phyloP scores from a whole-genome alignment of 2,888 invertebrate genomes.

The Drepana falcataria region DNA sequence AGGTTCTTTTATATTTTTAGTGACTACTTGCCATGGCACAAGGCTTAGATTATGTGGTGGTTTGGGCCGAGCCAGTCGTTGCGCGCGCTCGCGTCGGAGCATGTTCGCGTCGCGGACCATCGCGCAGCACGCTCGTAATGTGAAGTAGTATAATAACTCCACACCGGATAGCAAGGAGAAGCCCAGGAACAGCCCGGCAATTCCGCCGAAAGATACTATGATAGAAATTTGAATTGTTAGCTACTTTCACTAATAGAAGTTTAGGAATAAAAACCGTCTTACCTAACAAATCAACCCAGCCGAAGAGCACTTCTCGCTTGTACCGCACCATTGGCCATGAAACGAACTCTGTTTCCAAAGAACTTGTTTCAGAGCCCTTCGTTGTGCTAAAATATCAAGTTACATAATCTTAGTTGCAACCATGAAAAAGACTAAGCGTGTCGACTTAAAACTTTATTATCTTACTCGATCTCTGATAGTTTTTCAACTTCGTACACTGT shows the following conservation, averaged over 20 bases:
- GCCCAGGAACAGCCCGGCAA: constrained; percentile 83
- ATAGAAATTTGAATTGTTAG: background rate
- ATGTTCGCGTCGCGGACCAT: constrained; percentile 70
- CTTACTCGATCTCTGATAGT: constrained; percentile 80
- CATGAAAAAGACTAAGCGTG: background rate
- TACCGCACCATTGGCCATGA: constrained; percentile 89
- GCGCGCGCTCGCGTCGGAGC: constrained; percentile 64
- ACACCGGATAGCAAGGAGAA: constrained; percentile 87
- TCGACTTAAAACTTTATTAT: constrained; percentile 4
- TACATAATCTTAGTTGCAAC: background rate
- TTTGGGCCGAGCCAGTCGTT: constrained; percentile 53
- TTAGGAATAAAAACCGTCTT: constrained; percentile 19
- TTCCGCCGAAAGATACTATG: constrained; percentile 82
- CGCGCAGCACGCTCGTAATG: constrained; percentile 83
- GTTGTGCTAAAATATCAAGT: constrained; percentile 28
- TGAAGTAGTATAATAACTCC: constrained; percentile 88
- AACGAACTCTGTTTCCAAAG: constrained; percentile 82
- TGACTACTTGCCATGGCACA: constrained; percentile 52
- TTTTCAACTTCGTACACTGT: constrained; percentile 88
- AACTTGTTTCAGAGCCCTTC: constrained; percentile 34
- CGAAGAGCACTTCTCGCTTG: constrained; percentile 89
- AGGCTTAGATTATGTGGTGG: constrained; percentile 68
- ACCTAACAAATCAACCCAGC: constrained; percentile 90
- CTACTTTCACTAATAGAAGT: too few species aligned
- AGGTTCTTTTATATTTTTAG: too few species aligned